These are phyloP conservation scores for Synergus japonicus DNA, from an alignment of 2,888 invertebrate species.

Conservation along the genomic window DNA sequence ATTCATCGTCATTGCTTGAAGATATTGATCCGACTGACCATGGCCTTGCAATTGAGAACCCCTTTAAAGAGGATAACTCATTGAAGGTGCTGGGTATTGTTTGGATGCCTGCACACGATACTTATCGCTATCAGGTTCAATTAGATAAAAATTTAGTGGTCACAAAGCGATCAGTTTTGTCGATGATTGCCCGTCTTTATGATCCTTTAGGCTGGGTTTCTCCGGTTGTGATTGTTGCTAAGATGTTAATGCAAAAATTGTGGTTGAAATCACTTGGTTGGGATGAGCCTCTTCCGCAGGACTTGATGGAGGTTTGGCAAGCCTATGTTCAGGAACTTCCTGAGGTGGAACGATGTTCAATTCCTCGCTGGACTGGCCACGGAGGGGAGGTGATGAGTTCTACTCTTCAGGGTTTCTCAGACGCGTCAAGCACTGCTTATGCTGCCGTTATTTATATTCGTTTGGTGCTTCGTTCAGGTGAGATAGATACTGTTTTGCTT, in stretches of 20 bases:
- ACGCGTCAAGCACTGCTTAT: slow-evolving; percentile 41
- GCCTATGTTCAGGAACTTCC: slow-evolving; percentile 11
- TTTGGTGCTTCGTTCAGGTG: background rate
- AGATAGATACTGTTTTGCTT: background rate
- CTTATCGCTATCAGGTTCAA: background rate
- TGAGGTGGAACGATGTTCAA: slow-evolving; percentile 8
- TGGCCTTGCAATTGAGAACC: slow-evolving; percentile 34
- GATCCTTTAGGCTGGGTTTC: too few species aligned
- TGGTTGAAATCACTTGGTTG: slow-evolving; percentile 41
- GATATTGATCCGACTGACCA: slow-evolving; percentile 33
- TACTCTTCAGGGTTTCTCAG: slow-evolving; percentile 33
- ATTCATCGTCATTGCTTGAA: background rate
- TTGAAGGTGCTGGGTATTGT: slow-evolving; percentile 24
- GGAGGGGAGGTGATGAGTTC: background rate
- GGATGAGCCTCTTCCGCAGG: slow-evolving; percentile 43
- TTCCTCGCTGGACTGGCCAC: slow-evolving; percentile 45
- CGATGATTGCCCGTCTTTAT: slow-evolving; percentile 42
- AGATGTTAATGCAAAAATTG: slow-evolving; percentile 43
- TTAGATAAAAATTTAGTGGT: background rate
- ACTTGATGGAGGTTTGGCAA: slow-evolving; percentile 34
- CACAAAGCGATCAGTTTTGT: slow-evolving; percentile 44
- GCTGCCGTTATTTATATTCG: too few species aligned
- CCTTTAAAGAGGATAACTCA: background rate
- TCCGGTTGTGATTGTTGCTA: too few species aligned
- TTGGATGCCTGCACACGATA: slow-evolving; percentile 40